phyloP scores from a whole-genome alignment of 2,113 vertebrate genomes.

The Alexandromys fortis region DNA sequence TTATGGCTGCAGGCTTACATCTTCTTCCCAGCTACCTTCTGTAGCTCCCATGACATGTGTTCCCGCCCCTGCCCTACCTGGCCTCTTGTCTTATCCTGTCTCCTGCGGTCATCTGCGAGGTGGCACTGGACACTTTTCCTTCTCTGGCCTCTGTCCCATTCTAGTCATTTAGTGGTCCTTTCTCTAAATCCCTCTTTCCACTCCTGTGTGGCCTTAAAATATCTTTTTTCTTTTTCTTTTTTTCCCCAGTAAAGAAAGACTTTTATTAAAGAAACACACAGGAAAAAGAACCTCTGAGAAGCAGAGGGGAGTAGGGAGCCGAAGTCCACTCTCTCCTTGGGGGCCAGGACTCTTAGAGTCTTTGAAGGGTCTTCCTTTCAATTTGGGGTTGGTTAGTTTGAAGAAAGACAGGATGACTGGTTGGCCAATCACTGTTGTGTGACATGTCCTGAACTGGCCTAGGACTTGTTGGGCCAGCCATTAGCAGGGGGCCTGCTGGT shows the following conservation, averaged over 20 bases:
- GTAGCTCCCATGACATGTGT: not conserved
- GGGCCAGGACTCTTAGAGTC: too few species aligned
- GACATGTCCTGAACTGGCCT: not conserved
- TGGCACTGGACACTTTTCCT: not conserved
- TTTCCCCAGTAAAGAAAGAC: not conserved
- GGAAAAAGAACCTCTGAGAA: not conserved
- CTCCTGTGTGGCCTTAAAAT: not conserved
- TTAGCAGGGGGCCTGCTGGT: not conserved
- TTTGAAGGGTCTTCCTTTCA: not conserved
- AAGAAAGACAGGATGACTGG: not conserved
- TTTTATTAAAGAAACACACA: not conserved
- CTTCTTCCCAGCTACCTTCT: not conserved
- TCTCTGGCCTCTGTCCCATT: not conserved
- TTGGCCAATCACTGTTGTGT: not conserved
- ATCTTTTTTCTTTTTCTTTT: not conserved
- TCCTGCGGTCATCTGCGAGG: not conserved
- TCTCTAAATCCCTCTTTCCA: not conserved
- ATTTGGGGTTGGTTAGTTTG: not conserved
- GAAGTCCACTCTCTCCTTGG: not conserved
- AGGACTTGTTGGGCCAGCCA: not conserved
- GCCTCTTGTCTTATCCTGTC: not conserved
- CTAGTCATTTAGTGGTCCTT: not conserved
- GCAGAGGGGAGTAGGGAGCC: not conserved
- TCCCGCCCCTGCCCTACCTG: not conserved
- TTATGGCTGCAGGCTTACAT: not conserved